phyloP scores from a whole-genome alignment of 2,888 invertebrate species.

The Himalopsyche tibetana region DNA sequence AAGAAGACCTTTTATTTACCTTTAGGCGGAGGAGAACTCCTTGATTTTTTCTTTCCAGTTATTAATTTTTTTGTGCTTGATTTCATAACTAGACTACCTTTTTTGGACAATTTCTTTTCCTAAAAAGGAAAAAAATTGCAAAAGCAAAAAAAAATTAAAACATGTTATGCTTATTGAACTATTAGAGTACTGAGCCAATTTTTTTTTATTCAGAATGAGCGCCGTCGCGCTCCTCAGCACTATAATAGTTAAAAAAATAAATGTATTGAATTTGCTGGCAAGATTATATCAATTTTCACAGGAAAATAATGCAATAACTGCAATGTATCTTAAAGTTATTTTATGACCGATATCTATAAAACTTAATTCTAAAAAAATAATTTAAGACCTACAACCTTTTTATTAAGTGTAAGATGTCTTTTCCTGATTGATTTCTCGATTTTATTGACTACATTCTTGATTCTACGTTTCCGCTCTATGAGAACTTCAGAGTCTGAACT shows the following conservation, averaged over 20 bases:
- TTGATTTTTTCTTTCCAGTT: not conserved
- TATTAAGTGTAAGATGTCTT: not conserved
- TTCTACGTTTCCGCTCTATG: not conserved
- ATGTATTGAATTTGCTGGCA: too few species aligned
- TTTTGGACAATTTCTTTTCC: not conserved
- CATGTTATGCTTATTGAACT: too few species aligned
- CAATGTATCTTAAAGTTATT: too few species aligned
- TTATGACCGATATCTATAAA: too few species aligned
- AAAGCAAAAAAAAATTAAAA: too few species aligned
- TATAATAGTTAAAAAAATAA: too few species aligned
- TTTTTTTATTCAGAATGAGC: too few species aligned
- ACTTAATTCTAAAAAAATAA: too few species aligned
- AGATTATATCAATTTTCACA: too few species aligned
- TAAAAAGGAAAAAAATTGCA: not conserved
- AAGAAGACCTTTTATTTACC: conserved; percentile 3
- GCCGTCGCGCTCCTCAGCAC: too few species aligned
- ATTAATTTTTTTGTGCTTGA: conserved; percentile 19
- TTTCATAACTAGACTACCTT: not conserved
- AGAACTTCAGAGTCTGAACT: conserved; percentile 9
- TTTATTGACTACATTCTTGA: not conserved
- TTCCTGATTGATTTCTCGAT: conserved; percentile 10
- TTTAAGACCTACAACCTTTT: not conserved
- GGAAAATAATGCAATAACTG: too few species aligned
- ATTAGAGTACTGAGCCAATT: too few species aligned
- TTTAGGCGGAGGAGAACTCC: not conserved